Conservation (phyloP, 2,797 vertebrate genomes). For the Holocentrus rufus region DNA sequence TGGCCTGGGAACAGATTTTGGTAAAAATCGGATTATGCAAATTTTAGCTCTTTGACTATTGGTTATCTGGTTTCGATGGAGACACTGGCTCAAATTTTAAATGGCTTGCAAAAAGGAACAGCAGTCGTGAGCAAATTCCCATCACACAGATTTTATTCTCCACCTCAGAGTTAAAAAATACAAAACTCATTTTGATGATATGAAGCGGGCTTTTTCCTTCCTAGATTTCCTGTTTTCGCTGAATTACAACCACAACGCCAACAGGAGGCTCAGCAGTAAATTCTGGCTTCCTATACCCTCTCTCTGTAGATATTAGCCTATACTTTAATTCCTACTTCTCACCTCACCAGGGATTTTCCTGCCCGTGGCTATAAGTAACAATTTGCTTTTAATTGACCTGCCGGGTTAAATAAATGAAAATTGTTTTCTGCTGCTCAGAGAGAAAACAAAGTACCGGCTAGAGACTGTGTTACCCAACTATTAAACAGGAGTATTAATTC, state of each 20-base stretch:
- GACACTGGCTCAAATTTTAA: too few relatives aligned
- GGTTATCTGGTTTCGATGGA: too few relatives aligned
- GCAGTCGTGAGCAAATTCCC: too few relatives aligned
- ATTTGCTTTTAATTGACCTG: slow-evolving; percentile 52
- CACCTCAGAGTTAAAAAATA: too few relatives aligned
- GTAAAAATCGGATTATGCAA: too few relatives aligned
- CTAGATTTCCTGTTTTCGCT: too few relatives aligned
- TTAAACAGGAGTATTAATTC: slow-evolving; percentile 48
- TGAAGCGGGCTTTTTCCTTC: too few relatives aligned
- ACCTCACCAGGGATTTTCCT: background rate
- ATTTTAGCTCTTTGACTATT: too few relatives aligned
- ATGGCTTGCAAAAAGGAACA: too few relatives aligned
- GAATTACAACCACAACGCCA: slow-evolving; percentile 1
- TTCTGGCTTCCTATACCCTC: background rate
- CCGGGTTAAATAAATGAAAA: slow-evolving; percentile 59
- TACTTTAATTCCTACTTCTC: slow-evolving; percentile 35
- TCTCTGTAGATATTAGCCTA: slow-evolving; percentile 9
- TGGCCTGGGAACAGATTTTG: too few relatives aligned
- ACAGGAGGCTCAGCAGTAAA: background rate
- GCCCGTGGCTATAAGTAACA: slow-evolving; percentile 28
- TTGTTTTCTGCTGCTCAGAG: slow-evolving; percentile 21
- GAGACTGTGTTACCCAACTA: slow-evolving; percentile 26
- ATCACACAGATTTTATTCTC: too few relatives aligned
- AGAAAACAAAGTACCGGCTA: slow-evolving; percentile 30
- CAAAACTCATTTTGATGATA: too few relatives aligned